Conservation (phyloP, 2,797 vertebrate species). For the Chelmon rostratus region DNA sequence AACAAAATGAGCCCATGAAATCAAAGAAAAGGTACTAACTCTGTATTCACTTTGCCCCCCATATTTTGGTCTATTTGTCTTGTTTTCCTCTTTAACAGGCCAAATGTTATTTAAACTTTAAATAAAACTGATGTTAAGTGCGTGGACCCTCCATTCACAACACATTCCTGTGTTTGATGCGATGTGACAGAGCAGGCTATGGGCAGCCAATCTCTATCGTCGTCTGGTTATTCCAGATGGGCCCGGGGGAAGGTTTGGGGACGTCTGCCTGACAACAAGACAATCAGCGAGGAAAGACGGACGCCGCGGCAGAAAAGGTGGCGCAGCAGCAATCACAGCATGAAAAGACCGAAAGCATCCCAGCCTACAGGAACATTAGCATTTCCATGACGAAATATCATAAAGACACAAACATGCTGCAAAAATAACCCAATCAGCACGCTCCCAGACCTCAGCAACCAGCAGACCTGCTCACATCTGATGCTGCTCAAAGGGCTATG, state of each 20-base stretch:
- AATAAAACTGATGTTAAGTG: background rate
- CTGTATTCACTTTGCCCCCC: no score
- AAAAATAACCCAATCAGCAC: conserved; percentile 59
- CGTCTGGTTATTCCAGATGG: conserved; percentile 33
- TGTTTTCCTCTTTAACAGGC: background rate
- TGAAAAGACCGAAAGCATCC: conserved; percentile 17
- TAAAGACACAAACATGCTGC: conserved; percentile 34
- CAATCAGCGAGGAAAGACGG: conserved; percentile 61
- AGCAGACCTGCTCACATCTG: conserved; percentile 40
- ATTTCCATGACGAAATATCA: conserved; percentile 18
- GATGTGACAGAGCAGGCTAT: background rate
- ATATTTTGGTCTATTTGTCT: background rate
- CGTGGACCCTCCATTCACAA: background rate
- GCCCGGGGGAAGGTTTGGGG: conserved; percentile 1
- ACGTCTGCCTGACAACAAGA: conserved; percentile 49
- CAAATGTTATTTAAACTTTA: no score
- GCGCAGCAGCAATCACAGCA: conserved; percentile 18
- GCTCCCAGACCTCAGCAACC: background rate
- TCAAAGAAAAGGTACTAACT: background rate
- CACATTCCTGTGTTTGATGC: conserved; percentile 35
- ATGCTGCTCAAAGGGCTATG: conserved; percentile 23
- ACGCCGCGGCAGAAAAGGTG: conserved; percentile 18
- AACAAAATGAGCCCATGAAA: no score
- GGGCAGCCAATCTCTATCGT: background rate
- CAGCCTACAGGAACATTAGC: background rate